A percentile compares a stretch with the other conserved stretches of the same genome.
These are phyloP conservation scores for Trissolcus basalis DNA, from an alignment of 1,140 invertebrate genomes.

Conservation along the genomic window DNA sequence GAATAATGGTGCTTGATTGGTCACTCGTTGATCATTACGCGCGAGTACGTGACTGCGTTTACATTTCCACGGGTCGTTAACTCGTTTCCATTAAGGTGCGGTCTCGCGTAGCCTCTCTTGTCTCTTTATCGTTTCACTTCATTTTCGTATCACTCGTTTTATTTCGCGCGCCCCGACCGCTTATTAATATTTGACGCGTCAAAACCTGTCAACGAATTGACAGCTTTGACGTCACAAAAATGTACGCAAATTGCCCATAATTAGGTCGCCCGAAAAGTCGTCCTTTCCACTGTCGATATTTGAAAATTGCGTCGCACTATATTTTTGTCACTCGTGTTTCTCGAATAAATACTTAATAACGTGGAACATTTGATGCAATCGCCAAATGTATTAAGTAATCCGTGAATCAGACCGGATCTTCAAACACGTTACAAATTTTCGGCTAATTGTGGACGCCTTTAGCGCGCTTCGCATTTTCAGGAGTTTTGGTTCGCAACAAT, in stretches of 20 bases:
- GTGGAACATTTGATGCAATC: conserved; percentile 7
- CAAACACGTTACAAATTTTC: conserved; percentile 38
- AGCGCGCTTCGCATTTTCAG: conserved; percentile 53
- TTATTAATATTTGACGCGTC: conserved; percentile 48
- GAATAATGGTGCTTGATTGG: conserved; percentile 71
- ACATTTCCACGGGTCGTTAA: conserved; percentile 70
- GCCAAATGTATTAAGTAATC: conserved; percentile 54
- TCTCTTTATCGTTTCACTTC: conserved; percentile 56
- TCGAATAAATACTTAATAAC: too few species aligned
- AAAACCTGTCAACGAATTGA: conserved; percentile 50
- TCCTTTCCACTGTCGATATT: neutral
- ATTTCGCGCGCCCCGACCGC: conserved; percentile 33
- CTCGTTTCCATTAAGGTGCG: conserved; percentile 72
- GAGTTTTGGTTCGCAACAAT: conserved; percentile 48
- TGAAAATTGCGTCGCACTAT: neutral
- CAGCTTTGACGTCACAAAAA: conserved; percentile 4
- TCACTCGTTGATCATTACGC: conserved; percentile 71
- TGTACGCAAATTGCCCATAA: conserved; percentile 25
- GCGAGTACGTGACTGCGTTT: conserved; percentile 71
- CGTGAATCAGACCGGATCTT: conserved; percentile 36
- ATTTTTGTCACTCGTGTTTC: too few species aligned
- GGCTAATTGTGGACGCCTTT: conserved; percentile 50
- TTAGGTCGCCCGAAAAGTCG: conserved; percentile 9
- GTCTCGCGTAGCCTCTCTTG: conserved; percentile 61
- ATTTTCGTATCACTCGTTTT: conserved; percentile 41